Conservation (phyloP, 2,113 vertebrate species). For the Solenodon paradoxus region DNA sequence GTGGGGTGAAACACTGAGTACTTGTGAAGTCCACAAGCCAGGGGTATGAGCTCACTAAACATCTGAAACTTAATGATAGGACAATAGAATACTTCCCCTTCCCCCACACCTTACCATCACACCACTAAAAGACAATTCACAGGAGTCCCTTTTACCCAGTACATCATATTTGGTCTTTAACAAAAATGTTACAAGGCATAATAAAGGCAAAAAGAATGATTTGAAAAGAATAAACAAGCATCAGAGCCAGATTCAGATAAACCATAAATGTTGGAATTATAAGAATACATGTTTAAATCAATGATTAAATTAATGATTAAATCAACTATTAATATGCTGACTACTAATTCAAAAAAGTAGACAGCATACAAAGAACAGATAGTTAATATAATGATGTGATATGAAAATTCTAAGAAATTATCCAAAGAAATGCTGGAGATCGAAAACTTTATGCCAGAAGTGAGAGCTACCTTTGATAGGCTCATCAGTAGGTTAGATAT, state of each 20-base stretch:
- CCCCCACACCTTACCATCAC: background rate
- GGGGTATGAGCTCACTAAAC: background rate
- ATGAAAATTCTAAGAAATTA: background rate
- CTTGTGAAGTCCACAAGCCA: background rate
- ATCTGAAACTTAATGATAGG: background rate
- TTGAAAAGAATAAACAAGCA: background rate
- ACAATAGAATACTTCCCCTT: background rate
- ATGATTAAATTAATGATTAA: no score
- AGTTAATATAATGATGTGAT: background rate
- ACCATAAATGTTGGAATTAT: background rate
- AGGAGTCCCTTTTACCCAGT: background rate
- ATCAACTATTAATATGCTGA: background rate
- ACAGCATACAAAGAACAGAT: background rate
- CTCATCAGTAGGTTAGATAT: background rate
- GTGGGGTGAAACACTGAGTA: accelerated
- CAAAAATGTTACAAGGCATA: background rate
- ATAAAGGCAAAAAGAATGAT: background rate
- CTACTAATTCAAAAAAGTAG: background rate
- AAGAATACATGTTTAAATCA: no score
- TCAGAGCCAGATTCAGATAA: background rate
- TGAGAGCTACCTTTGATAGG: background rate
- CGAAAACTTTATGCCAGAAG: background rate
- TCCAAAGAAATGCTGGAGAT: background rate
- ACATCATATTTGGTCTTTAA: background rate
- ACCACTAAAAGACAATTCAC: background rate